phyloP scores from a whole-genome alignment of 2,113 vertebrate genomes.

The Gobio gobio region DNA sequence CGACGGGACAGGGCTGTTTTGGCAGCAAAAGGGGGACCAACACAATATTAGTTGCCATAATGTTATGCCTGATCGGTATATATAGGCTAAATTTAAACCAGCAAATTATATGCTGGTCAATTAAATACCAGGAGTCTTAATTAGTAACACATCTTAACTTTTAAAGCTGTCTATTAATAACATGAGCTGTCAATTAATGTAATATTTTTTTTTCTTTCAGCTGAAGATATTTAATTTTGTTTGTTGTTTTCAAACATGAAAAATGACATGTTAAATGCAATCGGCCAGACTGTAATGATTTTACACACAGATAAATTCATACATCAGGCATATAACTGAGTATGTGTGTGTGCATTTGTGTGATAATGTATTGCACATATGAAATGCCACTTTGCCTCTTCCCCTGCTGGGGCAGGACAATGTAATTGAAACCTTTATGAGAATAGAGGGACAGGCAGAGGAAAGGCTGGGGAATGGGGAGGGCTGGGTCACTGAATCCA shows the following conservation, averaged over 20 bases:
- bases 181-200: background rate
- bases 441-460: constrained; percentile 43
- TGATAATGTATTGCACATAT: constrained; percentile 35
- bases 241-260: background rate
- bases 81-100: too few species aligned
- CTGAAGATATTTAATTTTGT: background rate
- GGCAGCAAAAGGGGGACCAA: too few species aligned
- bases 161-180: background rate
- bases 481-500: constrained; percentile 49
- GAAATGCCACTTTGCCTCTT: constrained; percentile 49
- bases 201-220: background rate
- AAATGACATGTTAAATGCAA: background rate
- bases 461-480: constrained; percentile 32
- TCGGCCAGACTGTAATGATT: constrained; percentile 3
- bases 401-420: constrained; percentile 43
- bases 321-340: constrained; percentile 9
- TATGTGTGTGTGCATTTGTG: constrained; percentile 20
- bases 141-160: background rate
- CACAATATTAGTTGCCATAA: too few species aligned
- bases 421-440: constrained; percentile 56
- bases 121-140: too few species aligned
- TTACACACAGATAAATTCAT: constrained; percentile 15
- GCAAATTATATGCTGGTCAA: too few species aligned
- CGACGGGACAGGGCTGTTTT: too few species aligned
- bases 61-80: too few species aligned